Conservation (phyloP, 2,113 vertebrate species). For the Hypomesus transpacificus region DNA sequence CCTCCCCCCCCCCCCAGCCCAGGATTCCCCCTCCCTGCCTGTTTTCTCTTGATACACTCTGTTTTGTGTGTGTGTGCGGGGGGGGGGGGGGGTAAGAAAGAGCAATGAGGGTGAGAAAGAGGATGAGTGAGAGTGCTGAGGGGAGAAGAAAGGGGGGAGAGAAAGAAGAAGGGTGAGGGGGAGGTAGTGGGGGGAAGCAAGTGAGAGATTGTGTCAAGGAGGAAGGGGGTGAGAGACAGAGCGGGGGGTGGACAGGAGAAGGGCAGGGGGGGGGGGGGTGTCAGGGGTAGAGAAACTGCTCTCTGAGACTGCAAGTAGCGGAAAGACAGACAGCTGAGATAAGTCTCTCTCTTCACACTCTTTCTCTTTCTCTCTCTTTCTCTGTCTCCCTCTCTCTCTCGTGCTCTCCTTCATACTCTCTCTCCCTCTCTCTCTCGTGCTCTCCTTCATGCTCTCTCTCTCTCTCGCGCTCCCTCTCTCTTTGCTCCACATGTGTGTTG, state of each 20-base stretch:
- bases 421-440: not conserved
- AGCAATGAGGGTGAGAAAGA: not conserved
- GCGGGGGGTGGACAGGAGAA: not conserved
- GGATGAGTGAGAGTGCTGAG: not conserved
- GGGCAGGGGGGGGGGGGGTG: not conserved
- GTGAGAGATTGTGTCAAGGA: not conserved
- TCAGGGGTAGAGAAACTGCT: not conserved
- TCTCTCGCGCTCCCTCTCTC: not conserved
- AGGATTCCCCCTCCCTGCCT: not conserved
- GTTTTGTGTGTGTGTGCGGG: constrained; percentile 17
- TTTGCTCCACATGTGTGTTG: too few relatives aligned
- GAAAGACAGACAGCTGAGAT: not conserved
- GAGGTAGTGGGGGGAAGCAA: not conserved
- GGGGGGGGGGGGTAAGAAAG: constrained; percentile 4
- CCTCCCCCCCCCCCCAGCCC: not conserved
- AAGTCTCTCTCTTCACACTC: not conserved
- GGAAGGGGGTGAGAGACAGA: not conserved
- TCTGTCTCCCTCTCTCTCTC: not conserved
- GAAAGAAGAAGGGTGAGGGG: not conserved
- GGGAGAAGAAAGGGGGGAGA: not conserved
- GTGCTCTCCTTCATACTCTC: not conserved
- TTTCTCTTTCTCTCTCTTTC: too few relatives aligned
- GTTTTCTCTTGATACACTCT: not conserved
- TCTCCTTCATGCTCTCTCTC: not conserved
- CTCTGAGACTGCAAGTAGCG: not conserved